Base-by-base conservation (phyloP, 2,797 vertebrate genomes). In the Pygocentrus nattereri region DNA sequence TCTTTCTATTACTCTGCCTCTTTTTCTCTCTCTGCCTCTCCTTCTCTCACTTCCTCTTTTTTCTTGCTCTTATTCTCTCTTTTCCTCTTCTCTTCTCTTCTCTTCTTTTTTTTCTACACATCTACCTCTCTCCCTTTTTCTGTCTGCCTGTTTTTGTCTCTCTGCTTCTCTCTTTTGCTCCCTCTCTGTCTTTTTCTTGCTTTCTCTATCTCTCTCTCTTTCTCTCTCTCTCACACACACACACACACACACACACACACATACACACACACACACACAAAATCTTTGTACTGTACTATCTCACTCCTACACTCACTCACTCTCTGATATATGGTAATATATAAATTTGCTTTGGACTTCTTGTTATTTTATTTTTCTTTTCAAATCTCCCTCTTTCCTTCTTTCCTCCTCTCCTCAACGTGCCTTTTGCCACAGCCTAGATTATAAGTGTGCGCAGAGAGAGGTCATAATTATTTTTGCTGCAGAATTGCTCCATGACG, bases 401-500 rank as follows among this genome's bases (percentile, higher is more conserved):
- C 47, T 49, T 19, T 64, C 47, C 18, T 38, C 62, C 7, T n/a
- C 31, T 59, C 23, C 21, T n/a, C 21, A 56, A 30, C 52, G 25
- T 41, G 31, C 38, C 30, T 58, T 49, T 79, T 52, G 64, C 79
- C 70, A 59, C 52, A 50, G 50, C 30, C 18, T 27, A 81, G 76
- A 88, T 86, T 78, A 69, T 84, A 67, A 81, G 44, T 76, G 73
- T 75, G 83, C 79, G 65, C 41, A 79, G 5, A 31, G 59, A 74
- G 74, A 61, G 67, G 30, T 78, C 84, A 18, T 88, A 84, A 87
- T 89, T 75, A 85, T 84, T 86, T 72, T 82, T 87, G 73, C 82
- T 74, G 86, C 78, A 61, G 80, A 81, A 86, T 76, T 76, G 84
- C 78, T 81, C 68, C 84, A 79, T 85, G 85, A 82, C 71, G 47